Evolutionary conservation across 2,888 invertebrate genomes (phyloP), one percentile per base, ranked within the genome.

Genomic region (Thera britannica): DNA sequence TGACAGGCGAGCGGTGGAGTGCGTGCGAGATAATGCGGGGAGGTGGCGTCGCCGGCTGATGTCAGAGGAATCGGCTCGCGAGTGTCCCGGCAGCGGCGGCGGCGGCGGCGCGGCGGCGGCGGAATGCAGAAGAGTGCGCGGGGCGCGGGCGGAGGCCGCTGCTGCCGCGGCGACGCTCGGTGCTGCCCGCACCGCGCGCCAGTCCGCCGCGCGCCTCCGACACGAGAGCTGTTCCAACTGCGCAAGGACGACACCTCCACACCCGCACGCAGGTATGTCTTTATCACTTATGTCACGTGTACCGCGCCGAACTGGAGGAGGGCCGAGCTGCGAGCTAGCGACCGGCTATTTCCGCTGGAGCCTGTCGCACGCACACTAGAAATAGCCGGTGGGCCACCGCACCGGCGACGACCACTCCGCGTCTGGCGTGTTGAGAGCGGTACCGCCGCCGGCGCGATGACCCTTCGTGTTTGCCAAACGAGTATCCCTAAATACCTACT

Each of bases 131-230:
- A 77, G 87, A 79, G 88, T 85, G 89, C 79, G 90, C 83, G 90
- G 90, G 84, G 90, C 87, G 86, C 84, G 87, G 84, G 86, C 81
- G 85, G 86, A 78, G 86, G 84, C 81, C 83, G 86, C 84, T 88
- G 90, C 89, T 89, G 90, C 86, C 88, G 86, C 86, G 85, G 84
- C 86, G 85, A 79, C 83, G 85, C 78, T 79, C 83, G 84, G 86
- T 86, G 88, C 87, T 84, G 84, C 83, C 82, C 83, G 83, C 80
- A 82, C 78, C 75, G 81, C 78, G 81, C 80, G 89, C 88, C 90
- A 90, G 90, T 90, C 85, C 80, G 90, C 90, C 92, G 93, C 92
- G 92, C 92, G 92, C 90, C 91, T 83, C 87, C 89, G 90, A 86
- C 87, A 84, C 88, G 92, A 89, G 84, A 85, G 88, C 81, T 86